Conservation (phyloP, 2,113 vertebrate species). For the Gobiocypris rarus region DNA sequence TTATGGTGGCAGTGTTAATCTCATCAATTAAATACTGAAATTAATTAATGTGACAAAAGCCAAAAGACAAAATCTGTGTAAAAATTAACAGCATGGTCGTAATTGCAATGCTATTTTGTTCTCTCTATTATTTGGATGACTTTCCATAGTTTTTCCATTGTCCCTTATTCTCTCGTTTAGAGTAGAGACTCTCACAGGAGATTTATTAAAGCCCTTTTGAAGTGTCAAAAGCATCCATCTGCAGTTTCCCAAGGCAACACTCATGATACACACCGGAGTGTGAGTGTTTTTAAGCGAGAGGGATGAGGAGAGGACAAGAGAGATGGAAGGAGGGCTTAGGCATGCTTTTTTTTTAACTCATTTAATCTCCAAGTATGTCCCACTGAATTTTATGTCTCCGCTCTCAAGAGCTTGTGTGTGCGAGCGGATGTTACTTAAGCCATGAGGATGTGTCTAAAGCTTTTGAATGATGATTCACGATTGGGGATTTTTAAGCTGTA, state of each 20-base stretch:
- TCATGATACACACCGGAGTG: neutral
- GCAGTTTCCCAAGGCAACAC: constrained; percentile 28
- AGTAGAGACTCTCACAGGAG: constrained; percentile 59
- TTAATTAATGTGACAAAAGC: neutral
- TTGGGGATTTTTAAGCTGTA: neutral
- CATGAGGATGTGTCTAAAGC: constrained; percentile 10
- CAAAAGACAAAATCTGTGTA: neutral
- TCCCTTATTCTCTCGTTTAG: constrained; percentile 55
- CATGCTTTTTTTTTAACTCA: constrained; percentile 40
- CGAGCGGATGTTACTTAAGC: constrained; percentile 2
- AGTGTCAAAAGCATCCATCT: constrained; percentile 57
- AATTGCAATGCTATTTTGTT: neutral
- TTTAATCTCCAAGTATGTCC: constrained; percentile 29
- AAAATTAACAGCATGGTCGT: neutral
- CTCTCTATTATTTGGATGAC: constrained; percentile 12
- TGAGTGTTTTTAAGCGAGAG: constrained; percentile 22
- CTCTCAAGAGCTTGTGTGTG: neutral
- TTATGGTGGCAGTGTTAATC: neutral
- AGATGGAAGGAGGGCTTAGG: constrained; percentile 27
- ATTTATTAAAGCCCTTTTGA: constrained; percentile 64
- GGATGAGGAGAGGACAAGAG: constrained; percentile 27
- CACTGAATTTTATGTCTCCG: constrained; percentile 9
- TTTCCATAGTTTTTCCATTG: constrained; percentile 38
- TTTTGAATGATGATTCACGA: neutral
- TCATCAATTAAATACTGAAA: neutral